Conservation (phyloP, 2,888 invertebrate genomes). For the Tiliacea citrago region DNA sequence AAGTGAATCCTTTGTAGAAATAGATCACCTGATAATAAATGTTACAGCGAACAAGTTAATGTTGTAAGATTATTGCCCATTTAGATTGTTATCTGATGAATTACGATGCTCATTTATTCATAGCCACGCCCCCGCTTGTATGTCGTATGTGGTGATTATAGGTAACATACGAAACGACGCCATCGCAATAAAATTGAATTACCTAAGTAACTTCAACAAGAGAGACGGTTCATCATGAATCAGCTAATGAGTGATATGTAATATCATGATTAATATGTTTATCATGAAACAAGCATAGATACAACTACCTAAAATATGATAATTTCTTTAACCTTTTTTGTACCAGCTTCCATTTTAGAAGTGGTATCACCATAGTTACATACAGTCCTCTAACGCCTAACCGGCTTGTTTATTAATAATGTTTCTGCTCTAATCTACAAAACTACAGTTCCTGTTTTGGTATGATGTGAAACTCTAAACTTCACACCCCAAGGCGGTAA, state of each 20-base stretch:
- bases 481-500: too few relatives aligned
- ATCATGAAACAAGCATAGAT: background rate
- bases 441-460: background rate
- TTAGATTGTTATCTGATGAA: constrained; percentile 30
- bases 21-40: constrained; percentile 3
- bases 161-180: background rate
- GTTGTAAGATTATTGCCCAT: constrained; percentile 20
- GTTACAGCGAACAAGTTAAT: background rate
- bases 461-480: background rate
- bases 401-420: background rate
- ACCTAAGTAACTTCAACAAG: background rate
- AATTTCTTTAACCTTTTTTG: constrained; percentile 1
- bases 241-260: background rate
- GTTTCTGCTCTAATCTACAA: background rate
- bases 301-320: background rate
- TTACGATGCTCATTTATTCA: constrained; percentile 14
- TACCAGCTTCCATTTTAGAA: constrained; percentile 20
- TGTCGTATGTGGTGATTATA: constrained; percentile 2
- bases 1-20: constrained; percentile 26
- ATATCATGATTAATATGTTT: background rate
- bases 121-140: constrained; percentile 4
- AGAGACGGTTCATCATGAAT: background rate
- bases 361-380: constrained; percentile 13
- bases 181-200: constrained; percentile 18
- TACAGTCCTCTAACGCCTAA: background rate